Evolutionary conservation across 1,140 invertebrate genomes (phyloP), one percentile per base, ranked within the genome.

Genomic region (Yoshiicerus persimilis): DNA sequence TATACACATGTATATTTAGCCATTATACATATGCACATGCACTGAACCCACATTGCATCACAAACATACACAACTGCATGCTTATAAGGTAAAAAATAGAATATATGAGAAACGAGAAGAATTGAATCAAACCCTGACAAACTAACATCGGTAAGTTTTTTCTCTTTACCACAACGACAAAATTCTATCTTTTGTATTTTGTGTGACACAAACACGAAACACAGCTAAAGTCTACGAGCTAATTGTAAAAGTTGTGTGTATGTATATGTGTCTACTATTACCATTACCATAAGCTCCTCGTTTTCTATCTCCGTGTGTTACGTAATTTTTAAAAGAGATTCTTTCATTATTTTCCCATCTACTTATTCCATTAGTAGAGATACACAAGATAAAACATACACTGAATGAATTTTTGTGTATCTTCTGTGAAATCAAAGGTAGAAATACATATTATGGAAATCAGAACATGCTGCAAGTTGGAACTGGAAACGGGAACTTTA

Each of bases 121-220:
- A 34, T 30, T 38, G 39, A 84, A 84, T 41, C 11, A 56, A 56
- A 56, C 38, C 38, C 84, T 85, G 84, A 16, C 39, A 86, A 66
- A 62, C 84, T 27, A 23, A 34, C 41, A n/a, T n/a, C n/a, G n/a
- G n/a, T n/a, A n/a, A n/a, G n/a, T 70, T 86, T 70, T 70, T 56
- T 70, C 47, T 70, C 62, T 86, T 39, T 86, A 88, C 87, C 87
- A 84, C 87, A 88, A 88, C 62, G 87, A 88, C 84, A 88, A 88
- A 88, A 88, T 86, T 86, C 84, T 88, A 34, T 30, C 47, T 84
- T 84, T 84, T 56, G 25, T 75, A 16, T n/a, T 56, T 4, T 56
- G 70, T 77, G 75, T 38, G 75, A 34, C 34, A 80, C 13, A 13
- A 27, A 36, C 30, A 20, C 13, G 9, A 36, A 23, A 34, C 32